Percentiles rank a stretch among this genome's conserved stretches.
Conservation (phyloP, 2,888 invertebrate genomes). For the Zaprionus lineosus region DNA sequence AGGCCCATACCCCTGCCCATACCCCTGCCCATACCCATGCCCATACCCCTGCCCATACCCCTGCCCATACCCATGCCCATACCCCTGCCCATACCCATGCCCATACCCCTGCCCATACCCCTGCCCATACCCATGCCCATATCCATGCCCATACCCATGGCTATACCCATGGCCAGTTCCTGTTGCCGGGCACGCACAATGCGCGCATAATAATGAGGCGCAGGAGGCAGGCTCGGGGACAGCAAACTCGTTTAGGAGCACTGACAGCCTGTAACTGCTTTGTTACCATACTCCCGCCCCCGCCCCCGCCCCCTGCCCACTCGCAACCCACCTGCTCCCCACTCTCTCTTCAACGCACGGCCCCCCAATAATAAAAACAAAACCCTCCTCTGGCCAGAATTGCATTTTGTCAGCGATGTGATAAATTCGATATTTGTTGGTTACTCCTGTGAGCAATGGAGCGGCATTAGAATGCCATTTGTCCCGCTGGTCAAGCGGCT, state of each 20-base stretch:
- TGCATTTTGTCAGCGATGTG: constrained; percentile 71
- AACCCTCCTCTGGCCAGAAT: constrained; percentile 22
- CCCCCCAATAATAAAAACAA: background rate
- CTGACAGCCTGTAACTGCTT: background rate
- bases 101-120: constrained; percentile 11
- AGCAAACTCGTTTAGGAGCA: constrained; percentile 40
- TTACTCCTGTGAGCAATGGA: constrained; percentile 39
- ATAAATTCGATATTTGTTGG: constrained; percentile 66
- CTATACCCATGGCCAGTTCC: constrained; percentile 43
- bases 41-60: constrained; percentile 6
- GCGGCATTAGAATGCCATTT: constrained; percentile 70
- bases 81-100: background rate
- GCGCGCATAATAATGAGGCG: constrained; percentile 76
- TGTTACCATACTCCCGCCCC: too few species aligned
- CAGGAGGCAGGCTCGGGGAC: constrained; percentile 22
- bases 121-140: constrained; percentile 9
- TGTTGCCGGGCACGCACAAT: constrained; percentile 74
- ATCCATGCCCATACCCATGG: constrained; percentile 14
- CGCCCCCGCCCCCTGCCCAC: too few species aligned
- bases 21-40: constrained; percentile 13
- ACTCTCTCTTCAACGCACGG: too few species aligned
- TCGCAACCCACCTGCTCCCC: background rate
- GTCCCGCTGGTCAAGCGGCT: constrained; percentile 12
- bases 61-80: constrained; percentile 7
- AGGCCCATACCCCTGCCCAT: background rate